Conservation (phyloP, 2,113 vertebrate species). For the Cyrtonyx montezumae region DNA sequence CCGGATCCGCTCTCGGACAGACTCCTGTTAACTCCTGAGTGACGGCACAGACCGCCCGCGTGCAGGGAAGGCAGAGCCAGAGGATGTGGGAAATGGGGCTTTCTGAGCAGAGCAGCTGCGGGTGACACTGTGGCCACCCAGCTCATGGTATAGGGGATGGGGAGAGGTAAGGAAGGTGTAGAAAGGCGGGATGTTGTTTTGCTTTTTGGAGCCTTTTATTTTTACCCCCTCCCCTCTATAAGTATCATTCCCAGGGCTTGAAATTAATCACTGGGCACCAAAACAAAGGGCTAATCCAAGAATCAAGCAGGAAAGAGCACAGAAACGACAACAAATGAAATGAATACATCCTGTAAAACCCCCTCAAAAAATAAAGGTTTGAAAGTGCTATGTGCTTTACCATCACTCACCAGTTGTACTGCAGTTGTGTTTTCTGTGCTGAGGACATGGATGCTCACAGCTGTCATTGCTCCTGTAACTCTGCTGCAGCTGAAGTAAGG, state of each 20-base stretch:
- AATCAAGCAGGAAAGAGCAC: not conserved
- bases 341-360: not conserved
- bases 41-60: not conserved
- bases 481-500: not conserved
- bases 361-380: slow-evolving; percentile 70
- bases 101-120: slow-evolving; percentile 12
- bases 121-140: not conserved
- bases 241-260: slow-evolving; percentile 58
- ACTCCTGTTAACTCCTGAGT: slow-evolving; percentile 41
- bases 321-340: not conserved
- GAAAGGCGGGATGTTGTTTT: not conserved
- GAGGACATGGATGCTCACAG: not conserved
- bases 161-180: not conserved
- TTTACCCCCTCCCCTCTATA: too few relatives aligned
- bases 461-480: not conserved
- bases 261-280: slow-evolving; percentile 63
- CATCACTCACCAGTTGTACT: slow-evolving; percentile 41
- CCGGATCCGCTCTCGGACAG: not conserved
- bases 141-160: not conserved
- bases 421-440: slow-evolving; percentile 71
- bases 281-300: not conserved
- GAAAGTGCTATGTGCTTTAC: slow-evolving; percentile 73
- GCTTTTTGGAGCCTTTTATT: not conserved
- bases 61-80: slow-evolving; percentile 54
- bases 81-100: slow-evolving; percentile 20